Evolutionary conservation across 2,113 vertebrate species (phyloP).

Genomic region (human): GRCh38 chrX:12261501-12262000

Average conservation of each 20-base stretch:
- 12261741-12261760: neutral
- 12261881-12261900: neutral
- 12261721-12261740: neutral
- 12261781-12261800: neutral
- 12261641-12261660: neutral
- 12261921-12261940: neutral
- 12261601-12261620: neutral
- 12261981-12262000: neutral
- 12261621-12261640: neutral
- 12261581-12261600: conserved; percentile 25
- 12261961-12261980: neutral
- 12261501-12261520: neutral
- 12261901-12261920: neutral
- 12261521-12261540: neutral
- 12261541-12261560: neutral
- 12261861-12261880: neutral
- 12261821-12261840: neutral
- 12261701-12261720: neutral
- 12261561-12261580: neutral
- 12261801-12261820: neutral
- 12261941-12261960: neutral
- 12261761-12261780: neutral
- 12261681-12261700: neutral
- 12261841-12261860: neutral
- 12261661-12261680: neutral